phyloP scores from a whole-genome alignment of 2,888 invertebrate species.

The Ochlodes sylvanus region DNA sequence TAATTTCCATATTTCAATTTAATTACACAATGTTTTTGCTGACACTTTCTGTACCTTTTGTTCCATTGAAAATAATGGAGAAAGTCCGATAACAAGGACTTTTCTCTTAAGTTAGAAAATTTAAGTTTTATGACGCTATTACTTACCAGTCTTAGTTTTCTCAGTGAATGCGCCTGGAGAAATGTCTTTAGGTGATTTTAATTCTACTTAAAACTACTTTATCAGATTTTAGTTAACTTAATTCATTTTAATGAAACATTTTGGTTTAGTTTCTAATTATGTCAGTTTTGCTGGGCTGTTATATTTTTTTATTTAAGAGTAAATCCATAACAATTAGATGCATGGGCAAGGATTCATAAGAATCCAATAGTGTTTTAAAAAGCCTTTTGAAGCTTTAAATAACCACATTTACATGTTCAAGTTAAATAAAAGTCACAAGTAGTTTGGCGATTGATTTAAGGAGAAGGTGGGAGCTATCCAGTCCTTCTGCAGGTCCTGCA shows the following conservation, averaged over 20 bases:
- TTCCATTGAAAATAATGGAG: conserved; percentile 12
- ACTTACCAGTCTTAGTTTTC: conserved; percentile 21
- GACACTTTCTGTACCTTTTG: conserved; percentile 1
- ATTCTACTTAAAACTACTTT: conserved; percentile 4
- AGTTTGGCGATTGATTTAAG: too few species aligned
- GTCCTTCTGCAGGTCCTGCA: too few species aligned
- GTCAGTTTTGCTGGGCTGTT: too few species aligned
- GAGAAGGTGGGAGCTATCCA: too few species aligned
- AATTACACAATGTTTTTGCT: background rate
- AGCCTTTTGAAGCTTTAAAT: too few species aligned
- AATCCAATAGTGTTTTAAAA: too few species aligned
- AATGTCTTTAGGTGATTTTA: conserved; percentile 17
- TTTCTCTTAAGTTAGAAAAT: conserved; percentile 28
- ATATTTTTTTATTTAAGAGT: too few species aligned
- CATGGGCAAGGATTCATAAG: too few species aligned
- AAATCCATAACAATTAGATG: too few species aligned
- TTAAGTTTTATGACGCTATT: conserved; percentile 31
- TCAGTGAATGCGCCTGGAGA: conserved; percentile 12
- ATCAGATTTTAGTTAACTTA: conserved; percentile 4
- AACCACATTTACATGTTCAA: too few species aligned
- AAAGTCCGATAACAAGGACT: conserved; percentile 26
- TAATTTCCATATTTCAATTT: conserved; percentile 5
- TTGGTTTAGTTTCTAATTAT: too few species aligned
- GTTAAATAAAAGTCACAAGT: too few species aligned
- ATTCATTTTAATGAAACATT: background rate